Conservation (phyloP, 92 coral and sea anemone genomes). For the Virgularia gustaviana region DNA sequence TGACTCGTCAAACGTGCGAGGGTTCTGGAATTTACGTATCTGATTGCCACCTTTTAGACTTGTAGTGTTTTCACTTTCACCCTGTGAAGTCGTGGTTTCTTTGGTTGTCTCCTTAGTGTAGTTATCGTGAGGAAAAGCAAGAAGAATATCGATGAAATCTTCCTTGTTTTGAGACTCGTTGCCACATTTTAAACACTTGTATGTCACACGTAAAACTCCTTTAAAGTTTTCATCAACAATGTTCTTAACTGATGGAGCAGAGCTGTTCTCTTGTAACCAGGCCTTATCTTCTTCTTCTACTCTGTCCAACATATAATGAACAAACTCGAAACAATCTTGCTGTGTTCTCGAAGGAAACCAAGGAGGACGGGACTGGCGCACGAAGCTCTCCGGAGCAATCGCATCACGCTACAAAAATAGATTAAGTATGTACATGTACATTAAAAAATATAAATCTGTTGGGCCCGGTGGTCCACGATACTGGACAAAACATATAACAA, state of each 20-base stretch:
- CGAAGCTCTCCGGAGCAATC: conserved; percentile 76
- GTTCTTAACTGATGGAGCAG: conserved; percentile 8
- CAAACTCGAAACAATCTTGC: conserved; percentile 95
- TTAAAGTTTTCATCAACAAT: conserved; percentile 79
- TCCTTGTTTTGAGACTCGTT: conserved; percentile 76
- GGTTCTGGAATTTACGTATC: conserved; percentile 17
- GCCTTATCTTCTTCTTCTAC: conserved; percentile 76
- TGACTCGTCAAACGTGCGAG: conserved; percentile 36
- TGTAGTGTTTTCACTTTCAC: conserved; percentile 48
- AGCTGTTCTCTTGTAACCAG: conserved; percentile 17
- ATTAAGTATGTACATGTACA: too few species aligned
- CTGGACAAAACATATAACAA: not conserved
- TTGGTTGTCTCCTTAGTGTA: conserved; percentile 13
- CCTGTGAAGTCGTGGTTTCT: too few species aligned
- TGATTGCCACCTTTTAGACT: conserved; percentile 90
- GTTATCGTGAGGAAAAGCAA: conserved; percentile 77
- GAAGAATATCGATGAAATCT: conserved; percentile 81
- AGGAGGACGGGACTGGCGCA: conserved; percentile 85
- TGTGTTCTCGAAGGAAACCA: conserved; percentile 95
- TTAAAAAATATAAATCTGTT: too few species aligned
- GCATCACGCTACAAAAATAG: conserved; percentile 70
- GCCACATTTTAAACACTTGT: conserved; percentile 71
- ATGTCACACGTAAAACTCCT: conserved; percentile 78
- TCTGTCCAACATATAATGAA: conserved; percentile 82
- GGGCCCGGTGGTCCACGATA: too few species aligned